A percentile compares a stretch with the other conserved stretches of the same genome.
Conservation (phyloP, 2,113 vertebrate species). For the Pseudonaja textilis region DNA sequence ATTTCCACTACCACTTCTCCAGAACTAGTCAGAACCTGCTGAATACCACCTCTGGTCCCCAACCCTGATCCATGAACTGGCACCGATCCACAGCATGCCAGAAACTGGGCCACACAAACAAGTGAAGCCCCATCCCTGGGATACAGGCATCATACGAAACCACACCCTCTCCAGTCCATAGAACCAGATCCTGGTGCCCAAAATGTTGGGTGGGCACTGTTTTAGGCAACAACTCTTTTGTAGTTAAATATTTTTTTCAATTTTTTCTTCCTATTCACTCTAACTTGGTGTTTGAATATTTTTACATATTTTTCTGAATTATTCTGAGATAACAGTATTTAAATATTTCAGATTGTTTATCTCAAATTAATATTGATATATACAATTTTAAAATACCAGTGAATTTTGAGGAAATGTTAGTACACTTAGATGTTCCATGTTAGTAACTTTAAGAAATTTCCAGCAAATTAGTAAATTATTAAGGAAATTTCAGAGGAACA, state of each 20-base stretch:
- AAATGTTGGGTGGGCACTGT: no score
- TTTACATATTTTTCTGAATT: background rate
- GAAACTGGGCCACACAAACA: no score
- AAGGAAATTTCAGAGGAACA: background rate
- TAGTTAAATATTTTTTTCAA: background rate
- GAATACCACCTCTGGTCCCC: no score
- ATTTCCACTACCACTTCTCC: no score
- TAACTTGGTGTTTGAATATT: background rate
- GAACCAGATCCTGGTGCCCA: no score
- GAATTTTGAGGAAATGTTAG: background rate
- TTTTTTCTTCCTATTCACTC: background rate
- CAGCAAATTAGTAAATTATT: background rate
- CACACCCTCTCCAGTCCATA: no score
- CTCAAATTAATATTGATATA: background rate
- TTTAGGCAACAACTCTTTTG: background rate
- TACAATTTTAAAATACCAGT: background rate
- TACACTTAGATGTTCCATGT: background rate
- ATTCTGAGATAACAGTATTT: background rate
- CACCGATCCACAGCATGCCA: no score
- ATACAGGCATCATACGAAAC: no score
- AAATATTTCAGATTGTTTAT: background rate
- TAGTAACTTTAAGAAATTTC: background rate
- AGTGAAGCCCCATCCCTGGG: no score
- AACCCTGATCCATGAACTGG: no score
- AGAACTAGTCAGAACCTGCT: no score